These are phyloP conservation scores for Celastrina argiolus DNA, from an alignment of 2,888 invertebrate species.

Conservation along the genomic window DNA sequence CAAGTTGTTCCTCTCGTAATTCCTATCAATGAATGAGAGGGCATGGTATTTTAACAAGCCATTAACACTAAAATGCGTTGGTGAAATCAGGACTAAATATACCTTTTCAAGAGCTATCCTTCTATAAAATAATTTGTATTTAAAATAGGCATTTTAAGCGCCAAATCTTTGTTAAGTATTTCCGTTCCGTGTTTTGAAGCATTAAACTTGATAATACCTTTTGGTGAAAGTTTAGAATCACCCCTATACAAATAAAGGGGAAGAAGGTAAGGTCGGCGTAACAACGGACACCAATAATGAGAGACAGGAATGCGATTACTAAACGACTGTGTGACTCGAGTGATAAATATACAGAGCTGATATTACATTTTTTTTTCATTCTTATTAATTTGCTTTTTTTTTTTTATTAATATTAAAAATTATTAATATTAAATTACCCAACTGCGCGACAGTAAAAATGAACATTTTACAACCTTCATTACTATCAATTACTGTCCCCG, in stretches of 20 bases:
- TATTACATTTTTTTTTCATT: not conserved
- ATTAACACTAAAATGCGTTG: too few relatives aligned
- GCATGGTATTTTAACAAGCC: too few relatives aligned
- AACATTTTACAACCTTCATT: too few relatives aligned
- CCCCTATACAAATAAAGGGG: constrained; percentile 28
- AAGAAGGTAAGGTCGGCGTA: constrained; percentile 61
- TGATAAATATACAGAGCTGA: constrained; percentile 45
- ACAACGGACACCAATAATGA: constrained; percentile 62
- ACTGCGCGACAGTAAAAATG: too few relatives aligned
- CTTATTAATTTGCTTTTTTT: too few relatives aligned
- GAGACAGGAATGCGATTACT: constrained; percentile 58
- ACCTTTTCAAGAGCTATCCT: too few relatives aligned
- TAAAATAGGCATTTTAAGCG: not conserved
- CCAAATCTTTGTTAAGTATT: not conserved
- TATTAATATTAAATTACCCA: too few relatives aligned
- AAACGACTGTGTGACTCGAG: constrained; percentile 45
- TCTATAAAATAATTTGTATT: not conserved
- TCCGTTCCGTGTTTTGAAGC: not conserved
- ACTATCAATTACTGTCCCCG: too few relatives aligned
- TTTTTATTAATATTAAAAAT: too few relatives aligned
- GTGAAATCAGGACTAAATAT: too few relatives aligned
- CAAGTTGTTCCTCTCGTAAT: too few relatives aligned
- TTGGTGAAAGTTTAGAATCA: not conserved
- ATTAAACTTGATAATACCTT: constrained; percentile 3
- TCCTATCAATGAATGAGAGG: too few relatives aligned